Evolutionary conservation across 1,140 invertebrate species (phyloP).

Genomic region (Drosophila dunni): DNA sequence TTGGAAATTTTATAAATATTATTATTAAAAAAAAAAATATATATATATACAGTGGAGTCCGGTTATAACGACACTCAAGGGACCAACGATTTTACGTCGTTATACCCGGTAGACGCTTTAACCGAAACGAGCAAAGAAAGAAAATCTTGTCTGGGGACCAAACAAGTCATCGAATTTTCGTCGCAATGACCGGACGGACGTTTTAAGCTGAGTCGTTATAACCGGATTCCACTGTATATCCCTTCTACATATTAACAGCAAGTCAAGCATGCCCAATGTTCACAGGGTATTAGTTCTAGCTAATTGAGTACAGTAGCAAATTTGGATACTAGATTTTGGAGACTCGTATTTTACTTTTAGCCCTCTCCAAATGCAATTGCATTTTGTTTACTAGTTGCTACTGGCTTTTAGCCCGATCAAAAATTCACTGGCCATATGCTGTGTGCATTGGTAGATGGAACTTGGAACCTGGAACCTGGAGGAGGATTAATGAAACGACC

Average conservation of each 20-base stretch:
- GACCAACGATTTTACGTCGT: no score
- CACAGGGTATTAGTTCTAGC: not conserved
- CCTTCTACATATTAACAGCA: not conserved
- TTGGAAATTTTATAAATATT: no score
- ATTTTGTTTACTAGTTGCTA: slow-evolving; percentile 54
- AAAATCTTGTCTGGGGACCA: no score
- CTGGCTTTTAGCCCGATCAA: slow-evolving; percentile 30
- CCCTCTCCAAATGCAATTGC: slow-evolving; percentile 21
- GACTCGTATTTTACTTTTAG: not conserved
- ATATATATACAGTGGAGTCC: no score
- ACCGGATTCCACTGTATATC: no score
- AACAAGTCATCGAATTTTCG: no score
- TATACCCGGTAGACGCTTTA: no score
- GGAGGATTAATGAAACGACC: slow-evolving; percentile 70
- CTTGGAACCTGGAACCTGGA: slow-evolving; percentile 3
- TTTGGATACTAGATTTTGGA: not conserved
- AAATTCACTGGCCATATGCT: not conserved
- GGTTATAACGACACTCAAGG: no score
- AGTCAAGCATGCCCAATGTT: not conserved
- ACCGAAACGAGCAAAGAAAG: no score
- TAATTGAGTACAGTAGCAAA: slow-evolving; percentile 4
- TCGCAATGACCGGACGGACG: no score
- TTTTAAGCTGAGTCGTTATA: no score
- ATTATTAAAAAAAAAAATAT: no score
- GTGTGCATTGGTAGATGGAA: not conserved